Evolutionary conservation across 1,140 invertebrate species (phyloP).

Genomic region (Caenorhabditis inopinata): DNA sequence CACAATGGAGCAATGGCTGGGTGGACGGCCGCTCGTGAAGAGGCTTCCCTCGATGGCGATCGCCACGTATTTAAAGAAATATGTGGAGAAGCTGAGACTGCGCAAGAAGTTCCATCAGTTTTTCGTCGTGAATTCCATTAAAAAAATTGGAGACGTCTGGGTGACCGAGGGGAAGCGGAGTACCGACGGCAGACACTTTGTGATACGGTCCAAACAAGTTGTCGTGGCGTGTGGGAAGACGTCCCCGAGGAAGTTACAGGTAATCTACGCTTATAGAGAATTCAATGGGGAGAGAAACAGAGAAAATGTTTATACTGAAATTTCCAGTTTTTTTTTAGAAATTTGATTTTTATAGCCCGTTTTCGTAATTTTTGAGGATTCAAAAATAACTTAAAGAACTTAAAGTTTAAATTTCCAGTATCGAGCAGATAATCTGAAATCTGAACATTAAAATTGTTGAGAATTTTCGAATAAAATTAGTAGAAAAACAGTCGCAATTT

Average conservation of each 20-base stretch:
- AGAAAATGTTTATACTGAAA: too few relatives aligned
- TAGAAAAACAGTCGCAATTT: background rate
- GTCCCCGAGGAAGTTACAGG: background rate
- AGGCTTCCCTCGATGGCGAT: constrained; percentile 50
- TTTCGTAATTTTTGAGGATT: too few relatives aligned
- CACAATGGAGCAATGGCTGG: constrained; percentile 52
- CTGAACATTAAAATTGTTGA: background rate
- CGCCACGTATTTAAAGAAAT: constrained; percentile 54
- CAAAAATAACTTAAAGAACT: too few relatives aligned
- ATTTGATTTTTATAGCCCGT: too few relatives aligned
- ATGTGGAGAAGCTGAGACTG: constrained; percentile 46
- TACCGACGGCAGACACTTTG: constrained; percentile 39
- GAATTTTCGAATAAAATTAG: background rate
- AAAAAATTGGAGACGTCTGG: constrained; percentile 29
- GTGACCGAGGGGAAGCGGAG: background rate
- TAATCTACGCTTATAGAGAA: too few relatives aligned
- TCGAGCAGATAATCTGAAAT: too few relatives aligned
- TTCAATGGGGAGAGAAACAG: too few relatives aligned
- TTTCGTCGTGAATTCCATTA: background rate
- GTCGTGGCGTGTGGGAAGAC: constrained; percentile 44
- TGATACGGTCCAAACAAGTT: background rate
- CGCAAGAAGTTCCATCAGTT: constrained; percentile 31
- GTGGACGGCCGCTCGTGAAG: constrained; percentile 35
- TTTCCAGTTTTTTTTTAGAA: too few relatives aligned
- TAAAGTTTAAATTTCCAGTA: too few relatives aligned